Base-by-base conservation (phyloP, 1,140 invertebrate genomes). In the Prorops nasuta region DNA sequence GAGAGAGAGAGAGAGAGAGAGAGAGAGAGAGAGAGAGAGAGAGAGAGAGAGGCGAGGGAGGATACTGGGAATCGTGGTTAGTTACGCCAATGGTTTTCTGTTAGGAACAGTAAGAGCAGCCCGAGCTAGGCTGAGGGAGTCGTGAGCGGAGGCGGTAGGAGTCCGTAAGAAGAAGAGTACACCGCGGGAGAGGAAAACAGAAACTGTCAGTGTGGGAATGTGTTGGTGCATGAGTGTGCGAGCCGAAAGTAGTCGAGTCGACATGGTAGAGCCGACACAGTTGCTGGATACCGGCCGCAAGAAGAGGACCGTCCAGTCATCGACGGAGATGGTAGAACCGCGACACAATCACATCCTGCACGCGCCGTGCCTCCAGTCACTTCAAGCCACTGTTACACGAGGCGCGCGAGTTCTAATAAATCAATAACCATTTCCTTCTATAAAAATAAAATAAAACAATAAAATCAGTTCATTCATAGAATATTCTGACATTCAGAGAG, bases 321-420 rank as follows among this genome's bases (percentile, higher is more conserved):
- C 41, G 31, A 17, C 16, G 32, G 44, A 48, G 45, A 39, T 48
- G 66, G 54, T 64, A 59, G 58, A 61, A 64, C 61, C 60, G 64
- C 68, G 69, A 72, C 69, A 74, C 71, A 76, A 77, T 77, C 72
- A 73, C 72, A 67, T 72, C 67, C 66, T 77, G 74, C 74, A 76
- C 74, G 74, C 73, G 74, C 71, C 74, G 73, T 66, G 71, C 67
- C 69, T 58, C 67, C 60, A 71, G 73, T 72, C 64, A 69, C 68
- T 65, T 67, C 63, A 59, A 63, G 70, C 47, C 64, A 22, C 50
- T 58, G 68, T 66, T 77, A 73, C 71, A 73, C 72, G 71, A 73
- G 49, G 70, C 53, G n/a, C n/a, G n/a, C n/a, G n/a, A n/a, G n/a
- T n/a, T n/a, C n/a, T n/a, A n/a, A n/a, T n/a, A n/a, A n/a, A n/a